Base-by-base conservation (phyloP, 1,140 invertebrate species). In the Pseudachorutes palmiensis region DNA sequence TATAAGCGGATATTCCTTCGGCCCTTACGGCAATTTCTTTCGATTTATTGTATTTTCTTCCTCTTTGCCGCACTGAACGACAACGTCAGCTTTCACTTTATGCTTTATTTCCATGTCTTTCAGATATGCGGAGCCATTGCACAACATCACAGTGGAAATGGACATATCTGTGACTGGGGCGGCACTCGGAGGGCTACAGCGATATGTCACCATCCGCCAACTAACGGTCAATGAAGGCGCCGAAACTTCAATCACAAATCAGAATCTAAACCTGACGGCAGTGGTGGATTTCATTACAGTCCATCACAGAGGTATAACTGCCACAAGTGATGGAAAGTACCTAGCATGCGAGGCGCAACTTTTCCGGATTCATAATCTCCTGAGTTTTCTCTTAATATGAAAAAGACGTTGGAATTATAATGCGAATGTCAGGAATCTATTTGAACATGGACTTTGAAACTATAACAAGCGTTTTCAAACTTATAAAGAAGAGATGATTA, bases 141-240 rank as follows among this genome's bases (percentile, higher is more conserved):
- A 45, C 31, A 69, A 69, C 49, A 61, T 74, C 9, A 70, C 66
- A 3, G n/a, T 74, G 51, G 68, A 74, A 57, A 64, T 74, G 22
- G 70, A 70, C 29, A 65, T 74, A 45, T 70, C 68, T 12, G 72
- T 71, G n/a, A 74, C 68, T 65, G 72, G 72, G 24, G 72, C 70
- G 30, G 72, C 72, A 2, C 55, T 74, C 1, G 72, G 72, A 22
- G 72, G 72, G 41, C 64, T 74, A n/a, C 68, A 71, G 36, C 64
- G 72, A 19, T 74, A 74, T 58, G 70, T 74, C 12, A 28, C 66
- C 57, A 67, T 74, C 22, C 58, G 68, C 51, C 67, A 67, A 33
- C 14, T 71, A 12, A 48, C 59, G 19, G 9, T 74, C 5, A 71
- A 71, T n/a, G 72, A 74, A 67, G 72, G 72, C 31, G 60, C 65